Base-by-base conservation (phyloP, 2,797 vertebrate species). In the Bradypodion pumilum region DNA sequence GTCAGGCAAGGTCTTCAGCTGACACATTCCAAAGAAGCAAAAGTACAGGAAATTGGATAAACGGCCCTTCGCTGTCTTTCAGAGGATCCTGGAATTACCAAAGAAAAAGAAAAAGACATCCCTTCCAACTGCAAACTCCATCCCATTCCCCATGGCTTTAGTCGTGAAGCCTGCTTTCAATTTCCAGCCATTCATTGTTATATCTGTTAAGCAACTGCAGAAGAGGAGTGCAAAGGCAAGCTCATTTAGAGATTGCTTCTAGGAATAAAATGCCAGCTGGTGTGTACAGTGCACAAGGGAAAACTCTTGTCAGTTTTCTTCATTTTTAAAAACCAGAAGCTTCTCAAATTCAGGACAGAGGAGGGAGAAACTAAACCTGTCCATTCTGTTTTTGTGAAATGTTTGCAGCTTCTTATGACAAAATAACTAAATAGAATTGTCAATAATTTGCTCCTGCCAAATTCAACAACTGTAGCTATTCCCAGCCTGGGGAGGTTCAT, bases 41-140 rank as follows among this genome's bases (percentile, higher is more conserved):
- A 91, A 76, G 62, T 89, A 84, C 87, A 91, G 92, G 93, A 94
- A 92, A 95, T 93, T 94, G 78, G 75, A 93, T 90, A 82, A 65
- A 77, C 87, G 80, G 21, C 59, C 87, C 63, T 85, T 3, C 19
- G 44, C 80, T 79, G 77, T 82, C 69, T 88, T 91, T 88, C 78
- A 3, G 8, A 7, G 70, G 91, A 70, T 63, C 78, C 62, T 87
- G 82, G 84, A 90, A 79, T 42, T 86, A 87, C 79, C 75, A 90
- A n/a, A n/a, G n/a, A n/a, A 72, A 90, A 90, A 23, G 16, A n/a
- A n/a, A n/a, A n/a, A 87, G 77, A 82, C 63, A 40, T 52, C 89
- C 75, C 23, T 88, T 84, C 0, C 0, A 60, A 77, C 10, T 85
- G 82, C n/a, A 73, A 89, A 85, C 56, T 79, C 85, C 77, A 62